Conservation (phyloP, 2,888 invertebrate species). For the Listrodromus nycthemerus region DNA sequence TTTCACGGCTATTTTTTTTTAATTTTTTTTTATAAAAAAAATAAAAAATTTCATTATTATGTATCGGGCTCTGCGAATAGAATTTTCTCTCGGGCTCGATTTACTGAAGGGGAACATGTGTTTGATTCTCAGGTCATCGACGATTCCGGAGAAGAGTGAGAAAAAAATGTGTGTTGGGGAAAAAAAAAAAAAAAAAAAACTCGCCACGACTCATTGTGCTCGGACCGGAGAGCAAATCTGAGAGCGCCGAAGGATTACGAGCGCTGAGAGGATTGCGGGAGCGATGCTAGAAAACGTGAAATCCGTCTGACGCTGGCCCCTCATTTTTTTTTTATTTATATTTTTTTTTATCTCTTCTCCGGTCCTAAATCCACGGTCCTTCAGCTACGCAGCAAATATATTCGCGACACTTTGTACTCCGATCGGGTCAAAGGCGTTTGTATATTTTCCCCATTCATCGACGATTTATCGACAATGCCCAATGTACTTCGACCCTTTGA, state of each 20-base stretch:
- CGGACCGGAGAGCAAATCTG: slow-evolving; percentile 28
- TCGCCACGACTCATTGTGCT: slow-evolving; percentile 20
- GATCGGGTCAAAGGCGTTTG: not conserved
- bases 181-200: slow-evolving; percentile 48
- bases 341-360: slow-evolving; percentile 3
- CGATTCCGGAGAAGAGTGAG: slow-evolving; percentile 33
- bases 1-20: slow-evolving; percentile 17
- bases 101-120: slow-evolving; percentile 44
- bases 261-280: slow-evolving; percentile 39
- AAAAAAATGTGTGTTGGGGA: no score
- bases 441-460: slow-evolving; percentile 50
- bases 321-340: slow-evolving; percentile 9
- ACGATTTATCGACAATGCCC: slow-evolving; percentile 41
- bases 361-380: not conserved
- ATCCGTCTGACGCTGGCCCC: not conserved
- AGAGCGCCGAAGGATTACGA: slow-evolving; percentile 42
- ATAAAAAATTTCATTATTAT: slow-evolving; percentile 38
- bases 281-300: slow-evolving; percentile 19
- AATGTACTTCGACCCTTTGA: slow-evolving; percentile 47
- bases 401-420: slow-evolving; percentile 16
- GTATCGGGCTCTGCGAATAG: not conserved
- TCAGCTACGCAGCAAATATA: not conserved
- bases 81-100: slow-evolving; percentile 5
- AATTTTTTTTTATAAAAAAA: no score
- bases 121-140: slow-evolving; percentile 67